Conservation (phyloP, 2,888 invertebrate genomes). For the Melieria omissa region DNA sequence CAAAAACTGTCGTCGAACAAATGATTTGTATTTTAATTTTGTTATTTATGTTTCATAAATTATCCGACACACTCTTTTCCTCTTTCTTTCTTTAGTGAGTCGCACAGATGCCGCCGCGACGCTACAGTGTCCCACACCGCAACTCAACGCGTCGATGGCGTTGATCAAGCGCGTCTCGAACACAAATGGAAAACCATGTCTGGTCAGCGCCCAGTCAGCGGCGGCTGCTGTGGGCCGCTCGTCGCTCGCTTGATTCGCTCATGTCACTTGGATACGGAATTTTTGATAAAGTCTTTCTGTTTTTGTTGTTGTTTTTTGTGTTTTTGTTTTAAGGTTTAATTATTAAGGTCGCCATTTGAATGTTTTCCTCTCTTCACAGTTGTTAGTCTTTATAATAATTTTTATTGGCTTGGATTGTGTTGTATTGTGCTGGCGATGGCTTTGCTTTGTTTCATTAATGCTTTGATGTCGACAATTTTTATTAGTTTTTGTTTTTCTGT, state of each 20-base stretch:
- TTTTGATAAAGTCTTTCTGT: conserved; percentile 31
- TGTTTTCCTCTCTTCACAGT: conserved; percentile 24
- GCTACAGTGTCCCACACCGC: too few relatives aligned
- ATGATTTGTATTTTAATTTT: conserved; percentile 65
- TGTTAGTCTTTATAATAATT: background rate
- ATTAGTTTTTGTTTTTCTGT: conserved; percentile 5
- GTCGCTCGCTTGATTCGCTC: conserved; percentile 8
- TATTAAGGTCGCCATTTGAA: conserved; percentile 40
- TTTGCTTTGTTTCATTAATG: background rate
- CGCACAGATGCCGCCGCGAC: too few relatives aligned
- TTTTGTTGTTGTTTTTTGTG: conserved; percentile 17
- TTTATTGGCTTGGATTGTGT: background rate
- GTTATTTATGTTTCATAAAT: conserved; percentile 66
- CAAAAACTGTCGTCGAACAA: conserved; percentile 63
- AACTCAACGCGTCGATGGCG: too few relatives aligned
- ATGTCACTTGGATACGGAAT: conserved; percentile 17
- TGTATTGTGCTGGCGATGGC: conserved; percentile 9
- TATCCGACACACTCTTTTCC: conserved; percentile 55
- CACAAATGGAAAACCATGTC: too few relatives aligned
- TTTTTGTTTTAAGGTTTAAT: conserved; percentile 38
- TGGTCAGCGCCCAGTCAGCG: too few relatives aligned
- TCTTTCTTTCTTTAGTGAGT: too few relatives aligned
- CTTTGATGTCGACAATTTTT: conserved; percentile 12
- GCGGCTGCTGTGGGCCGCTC: too few relatives aligned
- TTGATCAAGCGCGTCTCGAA: too few relatives aligned